Base-by-base conservation (phyloP, 2,113 vertebrate species). In the Burhinus bistriatus region DNA sequence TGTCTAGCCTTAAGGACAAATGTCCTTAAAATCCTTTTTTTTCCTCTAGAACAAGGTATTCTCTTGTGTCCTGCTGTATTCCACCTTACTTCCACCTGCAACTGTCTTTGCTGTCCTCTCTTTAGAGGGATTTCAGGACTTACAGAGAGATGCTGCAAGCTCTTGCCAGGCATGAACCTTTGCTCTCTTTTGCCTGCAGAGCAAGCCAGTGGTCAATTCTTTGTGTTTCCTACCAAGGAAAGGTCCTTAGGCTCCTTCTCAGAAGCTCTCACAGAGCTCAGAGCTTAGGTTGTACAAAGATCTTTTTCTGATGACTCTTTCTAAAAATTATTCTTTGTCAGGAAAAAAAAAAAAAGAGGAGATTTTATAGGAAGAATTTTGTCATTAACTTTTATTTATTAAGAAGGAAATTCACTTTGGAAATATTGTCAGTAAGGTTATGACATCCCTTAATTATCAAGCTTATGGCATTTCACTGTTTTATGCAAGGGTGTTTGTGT, bases 401-500 rank as follows among this genome's bases (percentile, higher is more conserved):
- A 72, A 61, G 17, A 36, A 83, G 64, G 22, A 86, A 89, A 82
- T 89, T 81, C 40, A n/a, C 12, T 73, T 83, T 68, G n/a, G n/a
- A 72, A 87, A 81, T 91, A 65, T 22, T 83, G 15, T 90, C n/a
- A 62, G 44, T 64, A 27, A 90, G 61, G 19, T 15, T 76, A 58
- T 49, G 44, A 66, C 32, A 93, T 45, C 27, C 89, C 55, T 84
- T 88, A 95, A 93, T 96, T 96, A 83, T 42, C 4, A 27, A 61
- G 32, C 29, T 38, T 36, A 57, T 91, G 87, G 79, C 80, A 96
- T 95, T 97, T 95, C 83, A 62, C 16, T 89, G 32, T 69, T 93
- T 92, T 96, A 78, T 88, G 27, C 45, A 80, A 57, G 30, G 62
- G 0, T 91, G 58, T 97, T 95, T 96, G 86, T 94, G 79, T 95